Evolutionary conservation across 2,797 vertebrate species (phyloP).

Genomic region (Amazona finschi): DNA sequence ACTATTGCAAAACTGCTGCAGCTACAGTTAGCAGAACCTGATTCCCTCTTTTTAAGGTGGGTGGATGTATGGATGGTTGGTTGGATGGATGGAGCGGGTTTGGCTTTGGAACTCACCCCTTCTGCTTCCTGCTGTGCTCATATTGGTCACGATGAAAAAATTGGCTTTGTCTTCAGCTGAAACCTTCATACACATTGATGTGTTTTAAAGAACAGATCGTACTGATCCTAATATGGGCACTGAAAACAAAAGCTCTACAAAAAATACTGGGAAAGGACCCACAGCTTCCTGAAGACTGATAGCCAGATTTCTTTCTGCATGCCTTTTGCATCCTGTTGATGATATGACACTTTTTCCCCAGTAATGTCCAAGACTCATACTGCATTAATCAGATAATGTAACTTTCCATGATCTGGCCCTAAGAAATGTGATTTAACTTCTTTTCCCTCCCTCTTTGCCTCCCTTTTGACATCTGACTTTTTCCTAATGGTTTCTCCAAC

Average conservation of each 20-base stretch:
- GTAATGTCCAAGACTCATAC: slow-evolving; percentile 53
- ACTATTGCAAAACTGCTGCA: slow-evolving; percentile 54
- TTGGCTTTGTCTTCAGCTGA: slow-evolving; percentile 56
- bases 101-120: slow-evolving; percentile 44
- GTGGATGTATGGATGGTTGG: not conserved
- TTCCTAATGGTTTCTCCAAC: slow-evolving; percentile 50
- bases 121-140: slow-evolving; percentile 27
- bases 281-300: slow-evolving; percentile 54
- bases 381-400: slow-evolving; percentile 52
- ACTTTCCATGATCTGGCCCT: slow-evolving; percentile 48
- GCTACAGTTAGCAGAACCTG: slow-evolving; percentile 67
- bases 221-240: slow-evolving; percentile 46
- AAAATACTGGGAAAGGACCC: slow-evolving; percentile 63
- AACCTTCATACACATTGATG: not conserved
- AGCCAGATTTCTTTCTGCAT: slow-evolving; percentile 67
- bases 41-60: slow-evolving; percentile 28
- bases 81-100: not conserved
- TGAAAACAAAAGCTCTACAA: slow-evolving; percentile 56
- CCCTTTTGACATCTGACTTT: slow-evolving; percentile 22
- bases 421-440: slow-evolving; percentile 28
- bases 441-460: not conserved
- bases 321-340: slow-evolving; percentile 60
- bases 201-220: not conserved
- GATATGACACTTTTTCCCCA: slow-evolving; percentile 46
- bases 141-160: slow-evolving; percentile 18